These are phyloP conservation scores for Crenichthys baileyi DNA, from an alignment of 2,797 vertebrate genomes.

Conservation along the genomic window DNA sequence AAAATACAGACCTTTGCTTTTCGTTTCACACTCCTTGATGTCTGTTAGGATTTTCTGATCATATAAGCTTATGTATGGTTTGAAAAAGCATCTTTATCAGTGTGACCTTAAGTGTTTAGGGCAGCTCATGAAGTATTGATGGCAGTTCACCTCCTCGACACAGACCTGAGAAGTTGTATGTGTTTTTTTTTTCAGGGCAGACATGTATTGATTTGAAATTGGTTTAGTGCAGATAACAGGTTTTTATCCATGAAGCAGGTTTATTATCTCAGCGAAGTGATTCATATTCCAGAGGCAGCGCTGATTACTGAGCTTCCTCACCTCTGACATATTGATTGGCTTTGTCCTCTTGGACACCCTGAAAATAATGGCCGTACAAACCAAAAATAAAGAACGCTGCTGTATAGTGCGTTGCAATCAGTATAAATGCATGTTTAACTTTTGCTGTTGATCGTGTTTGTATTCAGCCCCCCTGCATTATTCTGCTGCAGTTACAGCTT, in stretches of 20 bases:
- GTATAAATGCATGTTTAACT: not conserved
- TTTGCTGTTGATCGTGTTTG: not conserved
- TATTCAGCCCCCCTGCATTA: too few species aligned
- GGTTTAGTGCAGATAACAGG: slow-evolving; percentile 51
- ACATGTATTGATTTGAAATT: slow-evolving; percentile 62
- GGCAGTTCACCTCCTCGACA: slow-evolving; percentile 43
- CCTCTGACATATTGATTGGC: slow-evolving; percentile 48
- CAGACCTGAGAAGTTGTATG: slow-evolving; percentile 39
- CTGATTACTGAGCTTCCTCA: slow-evolving; percentile 56
- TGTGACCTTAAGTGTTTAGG: slow-evolving; percentile 46
- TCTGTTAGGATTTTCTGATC: slow-evolving; percentile 21
- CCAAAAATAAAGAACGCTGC: slow-evolving; percentile 21
- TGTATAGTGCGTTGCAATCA: not conserved
- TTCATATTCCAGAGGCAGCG: slow-evolving; percentile 38
- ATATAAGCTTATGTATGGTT: slow-evolving; percentile 13
- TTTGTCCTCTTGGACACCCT: slow-evolving; percentile 36
- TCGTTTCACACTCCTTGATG: not conserved
- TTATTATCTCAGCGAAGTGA: slow-evolving; percentile 62
- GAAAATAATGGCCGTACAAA: slow-evolving; percentile 38
- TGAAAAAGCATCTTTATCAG: slow-evolving; percentile 29
- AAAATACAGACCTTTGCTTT: not conserved
- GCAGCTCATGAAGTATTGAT: slow-evolving; percentile 52
- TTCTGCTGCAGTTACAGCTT: too few species aligned
- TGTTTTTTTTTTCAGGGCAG: slow-evolving; percentile 37
- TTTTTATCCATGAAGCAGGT: slow-evolving; percentile 62